A percentile compares a stretch with the other conserved stretches of the same genome.
Conservation (phyloP, 2,888 invertebrate species). For the Troides oblongomaculatus region DNA sequence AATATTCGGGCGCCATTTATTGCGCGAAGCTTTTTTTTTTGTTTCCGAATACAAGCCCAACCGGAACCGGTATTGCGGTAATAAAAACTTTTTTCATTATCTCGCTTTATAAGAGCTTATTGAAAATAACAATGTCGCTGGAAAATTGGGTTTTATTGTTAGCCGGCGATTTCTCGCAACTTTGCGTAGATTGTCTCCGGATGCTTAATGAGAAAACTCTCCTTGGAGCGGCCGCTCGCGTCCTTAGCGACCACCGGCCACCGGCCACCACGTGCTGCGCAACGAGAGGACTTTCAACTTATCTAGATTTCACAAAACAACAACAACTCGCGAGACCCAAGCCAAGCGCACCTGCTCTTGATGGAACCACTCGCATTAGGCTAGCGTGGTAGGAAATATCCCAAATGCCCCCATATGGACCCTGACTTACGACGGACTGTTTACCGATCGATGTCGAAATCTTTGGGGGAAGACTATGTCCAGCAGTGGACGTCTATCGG, state of each 20-base stretch:
- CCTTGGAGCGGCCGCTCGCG: neutral
- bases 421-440: too few relatives aligned
- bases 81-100: constrained; percentile 78
- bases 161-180: constrained; percentile 40
- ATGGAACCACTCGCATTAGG: too few relatives aligned
- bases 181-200: constrained; percentile 20
- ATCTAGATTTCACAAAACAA: too few relatives aligned
- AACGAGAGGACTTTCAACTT: too few relatives aligned
- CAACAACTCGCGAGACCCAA: too few relatives aligned
- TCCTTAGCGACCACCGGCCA: constrained; percentile 11
- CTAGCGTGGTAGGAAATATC: too few relatives aligned
- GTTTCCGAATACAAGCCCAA: constrained; percentile 33
- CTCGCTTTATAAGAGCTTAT: constrained; percentile 62
- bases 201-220: constrained; percentile 27
- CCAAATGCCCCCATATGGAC: too few relatives aligned
- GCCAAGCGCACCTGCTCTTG: too few relatives aligned
- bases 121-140: constrained; percentile 70
- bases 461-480: too few relatives aligned
- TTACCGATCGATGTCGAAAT: too few relatives aligned
- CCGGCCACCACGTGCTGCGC: neutral
- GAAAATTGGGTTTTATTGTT: constrained; percentile 59
- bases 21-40: constrained; percentile 33
- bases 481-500: too few relatives aligned
- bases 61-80: constrained; percentile 55
- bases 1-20: constrained; percentile 44